These are phyloP conservation scores for Noctua janthe DNA, from an alignment of 2,888 invertebrate species.

Conservation along the genomic window DNA sequence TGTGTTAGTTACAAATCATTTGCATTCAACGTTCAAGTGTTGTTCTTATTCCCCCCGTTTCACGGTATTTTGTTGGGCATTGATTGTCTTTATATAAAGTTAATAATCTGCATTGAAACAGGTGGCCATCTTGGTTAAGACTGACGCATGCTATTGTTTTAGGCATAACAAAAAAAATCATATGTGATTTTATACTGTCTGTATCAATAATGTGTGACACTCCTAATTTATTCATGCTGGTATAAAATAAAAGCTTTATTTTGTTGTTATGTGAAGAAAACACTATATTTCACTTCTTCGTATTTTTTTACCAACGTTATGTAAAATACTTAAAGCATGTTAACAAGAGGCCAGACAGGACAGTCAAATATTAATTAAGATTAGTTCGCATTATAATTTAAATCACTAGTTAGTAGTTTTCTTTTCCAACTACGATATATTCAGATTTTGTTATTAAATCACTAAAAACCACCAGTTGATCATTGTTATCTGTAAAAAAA, in stretches of 20 bases:
- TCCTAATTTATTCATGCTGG: conserved; percentile 3
- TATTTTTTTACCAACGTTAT: background rate
- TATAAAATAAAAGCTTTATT: conserved; percentile 3
- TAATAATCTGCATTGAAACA: background rate
- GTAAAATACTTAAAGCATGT: background rate
- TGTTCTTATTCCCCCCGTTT: too few species aligned
- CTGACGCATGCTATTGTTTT: conserved; percentile 18
- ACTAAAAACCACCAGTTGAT: background rate
- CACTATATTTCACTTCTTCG: background rate
- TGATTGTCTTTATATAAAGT: background rate
- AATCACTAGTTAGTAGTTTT: background rate
- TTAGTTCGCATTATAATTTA: background rate
- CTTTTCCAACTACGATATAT: too few species aligned
- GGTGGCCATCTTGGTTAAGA: conserved; percentile 16
- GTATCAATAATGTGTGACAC: conserved; percentile 5
- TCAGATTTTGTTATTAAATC: background rate
- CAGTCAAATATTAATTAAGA: conserved; percentile 1
- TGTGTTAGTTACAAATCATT: too few species aligned
- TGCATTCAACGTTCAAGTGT: too few species aligned
- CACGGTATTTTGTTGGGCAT: background rate
- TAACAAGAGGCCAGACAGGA: background rate
- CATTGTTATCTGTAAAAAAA: background rate
- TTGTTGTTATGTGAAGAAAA: background rate
- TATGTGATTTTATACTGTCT: background rate
- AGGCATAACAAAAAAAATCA: background rate